Conservation (phyloP, 2,888 invertebrate genomes). For the Ischnus inquisitorius region DNA sequence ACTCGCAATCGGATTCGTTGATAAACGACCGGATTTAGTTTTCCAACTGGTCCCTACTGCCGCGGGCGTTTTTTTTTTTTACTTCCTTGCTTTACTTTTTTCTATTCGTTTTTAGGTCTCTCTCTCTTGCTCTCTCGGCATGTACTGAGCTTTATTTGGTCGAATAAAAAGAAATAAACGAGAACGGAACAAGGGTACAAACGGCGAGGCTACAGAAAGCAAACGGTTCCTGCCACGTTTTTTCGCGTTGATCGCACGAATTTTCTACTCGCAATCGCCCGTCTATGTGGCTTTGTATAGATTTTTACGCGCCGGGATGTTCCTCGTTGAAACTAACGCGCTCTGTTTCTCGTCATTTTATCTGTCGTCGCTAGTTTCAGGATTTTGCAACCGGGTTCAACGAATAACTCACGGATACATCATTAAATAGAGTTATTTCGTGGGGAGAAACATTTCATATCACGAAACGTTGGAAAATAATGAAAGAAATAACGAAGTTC, state of each 20-base stretch:
- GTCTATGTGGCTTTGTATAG: neutral
- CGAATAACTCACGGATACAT: neutral
- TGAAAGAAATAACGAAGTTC: too few species aligned
- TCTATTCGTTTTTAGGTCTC: neutral
- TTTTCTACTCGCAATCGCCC: conserved; percentile 26
- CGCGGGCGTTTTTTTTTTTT: neutral
- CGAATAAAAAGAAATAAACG: conserved; percentile 21
- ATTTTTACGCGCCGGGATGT: neutral
- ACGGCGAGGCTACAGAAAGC: conserved; percentile 8
- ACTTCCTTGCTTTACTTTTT: neutral
- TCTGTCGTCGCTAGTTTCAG: neutral
- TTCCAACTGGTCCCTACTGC: neutral
- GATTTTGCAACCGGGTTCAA: neutral
- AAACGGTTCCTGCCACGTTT: conserved; percentile 15
- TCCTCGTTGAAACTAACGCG: too few species aligned
- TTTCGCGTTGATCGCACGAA: conserved; percentile 29
- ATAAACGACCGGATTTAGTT: conserved; percentile 38
- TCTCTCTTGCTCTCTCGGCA: neutral
- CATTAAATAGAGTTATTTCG: neutral
- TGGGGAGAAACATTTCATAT: too few species aligned
- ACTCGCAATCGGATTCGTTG: conserved; percentile 48
- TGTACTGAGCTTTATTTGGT: conserved; percentile 22
- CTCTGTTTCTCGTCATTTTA: neutral
- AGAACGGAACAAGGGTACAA: neutral
- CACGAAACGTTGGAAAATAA: too few species aligned